phyloP scores from a whole-genome alignment of 2,797 vertebrate species.

The Euthynnus affinis region DNA sequence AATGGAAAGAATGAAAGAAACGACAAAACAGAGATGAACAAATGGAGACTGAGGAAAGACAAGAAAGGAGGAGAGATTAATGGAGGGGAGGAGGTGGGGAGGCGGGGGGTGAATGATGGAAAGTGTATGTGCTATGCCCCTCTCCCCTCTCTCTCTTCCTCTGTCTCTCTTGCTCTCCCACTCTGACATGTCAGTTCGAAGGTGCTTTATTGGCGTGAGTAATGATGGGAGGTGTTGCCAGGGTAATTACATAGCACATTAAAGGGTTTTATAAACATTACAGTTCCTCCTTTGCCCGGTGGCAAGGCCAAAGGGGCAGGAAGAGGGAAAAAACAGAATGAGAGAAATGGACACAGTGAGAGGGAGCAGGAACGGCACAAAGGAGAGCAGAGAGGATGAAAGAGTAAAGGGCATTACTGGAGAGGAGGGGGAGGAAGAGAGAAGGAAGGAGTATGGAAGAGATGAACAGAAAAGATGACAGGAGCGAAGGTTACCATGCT shows the following conservation, averaged over 20 bases:
- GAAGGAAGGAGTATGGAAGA: constrained; percentile 55
- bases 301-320: constrained; percentile 80
- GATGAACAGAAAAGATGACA: constrained; percentile 75
- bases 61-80: constrained; percentile 71
- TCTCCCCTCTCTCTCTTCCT: constrained; percentile 39
- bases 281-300: constrained; percentile 84
- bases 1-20: constrained; percentile 73
- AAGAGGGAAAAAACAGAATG: constrained; percentile 64
- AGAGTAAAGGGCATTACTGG: constrained; percentile 60
- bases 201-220: constrained; percentile 86
- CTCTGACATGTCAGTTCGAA: constrained; percentile 83
- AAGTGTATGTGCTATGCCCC: constrained; percentile 59
- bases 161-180: constrained; percentile 62
- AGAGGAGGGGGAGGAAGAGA: constrained; percentile 42
- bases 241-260: constrained; percentile 89
- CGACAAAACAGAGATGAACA: constrained; percentile 66
- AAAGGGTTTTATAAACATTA: constrained; percentile 88
- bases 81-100: constrained; percentile 18
- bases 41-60: constrained; percentile 62
- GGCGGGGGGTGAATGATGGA: constrained; percentile 65
- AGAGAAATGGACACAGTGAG: constrained; percentile 64
- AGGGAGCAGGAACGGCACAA: constrained; percentile 61
- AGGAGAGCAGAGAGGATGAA: constrained; percentile 55
- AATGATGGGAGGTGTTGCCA: constrained; percentile 86
- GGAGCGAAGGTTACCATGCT: constrained; percentile 75